phyloP scores from a whole-genome alignment of 2,113 vertebrate genomes.

The Atractosteus spatula region DNA sequence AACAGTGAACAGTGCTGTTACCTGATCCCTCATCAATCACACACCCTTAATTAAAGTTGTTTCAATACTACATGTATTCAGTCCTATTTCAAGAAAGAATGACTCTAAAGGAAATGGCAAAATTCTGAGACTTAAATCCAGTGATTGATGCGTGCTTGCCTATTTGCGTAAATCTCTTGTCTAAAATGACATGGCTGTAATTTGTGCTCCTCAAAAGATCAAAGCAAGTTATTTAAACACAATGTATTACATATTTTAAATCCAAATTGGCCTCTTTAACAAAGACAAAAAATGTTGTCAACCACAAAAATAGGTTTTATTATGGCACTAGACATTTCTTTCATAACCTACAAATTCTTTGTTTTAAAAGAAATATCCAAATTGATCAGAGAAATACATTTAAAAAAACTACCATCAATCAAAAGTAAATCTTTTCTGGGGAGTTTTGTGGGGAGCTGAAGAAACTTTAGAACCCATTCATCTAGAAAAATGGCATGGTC shows the following conservation, averaged over 20 bases:
- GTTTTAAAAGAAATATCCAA: conserved; percentile 18
- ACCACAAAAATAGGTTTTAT: conserved; percentile 34
- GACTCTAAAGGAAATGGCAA: conserved; percentile 51
- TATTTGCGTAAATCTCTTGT: conserved; percentile 66
- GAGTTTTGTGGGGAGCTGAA: neutral
- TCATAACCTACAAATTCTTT: neutral
- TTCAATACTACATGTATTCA: conserved; percentile 51
- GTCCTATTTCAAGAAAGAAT: conserved; percentile 50
- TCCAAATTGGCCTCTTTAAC: conserved; percentile 34
- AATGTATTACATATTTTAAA: conserved; percentile 40
- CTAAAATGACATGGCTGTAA: conserved; percentile 65
- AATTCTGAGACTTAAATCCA: conserved; percentile 56
- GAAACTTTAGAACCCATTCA: conserved; percentile 19
- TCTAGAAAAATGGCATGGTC: conserved; percentile 28
- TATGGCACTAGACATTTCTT: conserved; percentile 1
- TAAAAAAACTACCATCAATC: conserved; percentile 23
- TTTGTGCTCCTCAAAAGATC: conserved; percentile 46
- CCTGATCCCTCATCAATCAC: conserved; percentile 19
- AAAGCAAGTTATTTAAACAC: conserved; percentile 46
- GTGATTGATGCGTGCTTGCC: conserved; percentile 67
- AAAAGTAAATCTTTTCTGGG: conserved; percentile 7
- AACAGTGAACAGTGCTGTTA: neutral
- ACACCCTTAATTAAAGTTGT: conserved; percentile 4
- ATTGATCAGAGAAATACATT: conserved; percentile 16
- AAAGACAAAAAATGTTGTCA: conserved; percentile 42